Percentiles rank a stretch among this genome's conserved stretches.
Evolutionary conservation across 23 tunicate species (phyloP).

Genomic region (Aplidium turbinatum): DNA sequence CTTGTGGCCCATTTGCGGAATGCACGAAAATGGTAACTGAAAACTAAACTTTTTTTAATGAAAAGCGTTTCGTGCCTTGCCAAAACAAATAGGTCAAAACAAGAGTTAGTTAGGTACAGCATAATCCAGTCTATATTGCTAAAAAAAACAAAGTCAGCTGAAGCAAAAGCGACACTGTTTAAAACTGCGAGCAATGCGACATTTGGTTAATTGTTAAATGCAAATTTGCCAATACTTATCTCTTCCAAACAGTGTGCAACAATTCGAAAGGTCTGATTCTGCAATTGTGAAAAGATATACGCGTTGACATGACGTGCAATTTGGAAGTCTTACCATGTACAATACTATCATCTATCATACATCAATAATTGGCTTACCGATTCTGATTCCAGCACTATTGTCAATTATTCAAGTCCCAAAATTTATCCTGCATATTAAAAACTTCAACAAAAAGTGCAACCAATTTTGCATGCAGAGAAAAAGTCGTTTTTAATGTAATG

Average conservation of each 20-base stretch:
- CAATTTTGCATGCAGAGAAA: conserved; percentile 7
- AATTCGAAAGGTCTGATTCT: neutral
- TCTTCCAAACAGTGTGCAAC: conserved; percentile 21
- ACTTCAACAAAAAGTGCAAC: conserved; percentile 2
- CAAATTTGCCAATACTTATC: neutral
- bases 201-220: neutral
- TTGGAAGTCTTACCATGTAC: neutral
- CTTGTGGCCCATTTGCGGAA: no score
- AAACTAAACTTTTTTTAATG: no score
- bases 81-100: no score
- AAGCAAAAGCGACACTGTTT: no score
- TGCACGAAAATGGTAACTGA: no score
- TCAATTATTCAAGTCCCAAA: conserved; percentile 10
- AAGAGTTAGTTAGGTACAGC: no score
- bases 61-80: no score
- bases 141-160: no score
- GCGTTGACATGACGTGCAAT: neutral
- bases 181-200: neutral
- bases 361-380: conserved; percentile 2
- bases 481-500: conserved; percentile 15
- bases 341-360: no score
- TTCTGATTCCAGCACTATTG: conserved; percentile 6
- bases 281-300: neutral
- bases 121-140: no score
- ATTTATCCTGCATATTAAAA: conserved; percentile 7